phyloP scores from a whole-genome alignment of 2,888 invertebrate species.

The Dryococelus australis region DNA sequence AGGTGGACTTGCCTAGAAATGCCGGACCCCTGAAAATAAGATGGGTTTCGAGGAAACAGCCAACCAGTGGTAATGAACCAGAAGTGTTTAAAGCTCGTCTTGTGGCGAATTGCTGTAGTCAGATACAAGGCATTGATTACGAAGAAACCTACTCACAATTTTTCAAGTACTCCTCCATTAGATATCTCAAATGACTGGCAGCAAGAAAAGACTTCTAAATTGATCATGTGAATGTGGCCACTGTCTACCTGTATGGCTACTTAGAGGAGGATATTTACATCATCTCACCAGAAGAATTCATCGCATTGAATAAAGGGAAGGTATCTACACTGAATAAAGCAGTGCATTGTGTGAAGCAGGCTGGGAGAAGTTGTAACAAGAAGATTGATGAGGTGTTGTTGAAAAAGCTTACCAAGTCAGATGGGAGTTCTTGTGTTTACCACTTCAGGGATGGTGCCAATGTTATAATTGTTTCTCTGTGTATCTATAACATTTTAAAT shows the following conservation, averaged over 20 bases:
- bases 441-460: too few species aligned
- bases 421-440: too few species aligned
- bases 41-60: neutral
- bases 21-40: neutral
- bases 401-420: too few species aligned
- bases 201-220: neutral
- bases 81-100: neutral
- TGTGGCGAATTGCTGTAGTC: neutral
- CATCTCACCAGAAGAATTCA: too few species aligned
- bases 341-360: constrained; percentile 31
- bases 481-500: too few species aligned
- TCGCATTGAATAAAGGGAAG: neutral
- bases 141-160: too few species aligned
- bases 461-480: too few species aligned
- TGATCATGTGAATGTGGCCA: neutral
- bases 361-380: constrained; percentile 24
- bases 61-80: neutral
- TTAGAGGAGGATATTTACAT: too few species aligned
- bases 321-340: constrained; percentile 31
- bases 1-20: too few species aligned
- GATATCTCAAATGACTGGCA: neutral
- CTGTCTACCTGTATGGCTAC: neutral
- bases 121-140: too few species aligned
- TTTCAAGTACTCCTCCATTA: neutral
- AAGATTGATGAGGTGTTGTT: neutral